These are phyloP conservation scores for Trichonephila inaurata DNA, from an alignment of 1,140 invertebrate genomes.

Conservation along the genomic window DNA sequence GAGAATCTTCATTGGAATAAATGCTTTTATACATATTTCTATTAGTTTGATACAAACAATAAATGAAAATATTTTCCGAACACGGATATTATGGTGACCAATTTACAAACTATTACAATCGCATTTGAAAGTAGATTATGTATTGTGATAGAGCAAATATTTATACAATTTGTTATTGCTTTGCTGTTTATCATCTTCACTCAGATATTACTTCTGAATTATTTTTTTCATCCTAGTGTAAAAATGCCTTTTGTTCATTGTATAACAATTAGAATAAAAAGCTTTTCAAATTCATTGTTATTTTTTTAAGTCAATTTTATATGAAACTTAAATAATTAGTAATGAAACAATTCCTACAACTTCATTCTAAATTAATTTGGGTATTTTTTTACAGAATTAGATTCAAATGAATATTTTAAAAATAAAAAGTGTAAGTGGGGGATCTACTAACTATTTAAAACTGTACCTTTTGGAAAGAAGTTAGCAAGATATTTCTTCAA, in stretches of 20 bases:
- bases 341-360: no score
- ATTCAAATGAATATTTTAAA: no score
- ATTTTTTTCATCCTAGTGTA: constrained; percentile 4
- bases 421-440: no score
- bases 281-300: not conserved
- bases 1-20: not conserved
- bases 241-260: not conserved
- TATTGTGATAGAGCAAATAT: no score
- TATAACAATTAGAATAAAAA: constrained; percentile 12
- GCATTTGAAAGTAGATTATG: no score
- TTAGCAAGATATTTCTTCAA: no score
- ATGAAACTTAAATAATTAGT: no score
- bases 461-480: no score
- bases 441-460: no score
- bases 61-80: not conserved
- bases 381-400: no score
- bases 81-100: not conserved
- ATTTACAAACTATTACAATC: not conserved
- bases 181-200: not conserved
- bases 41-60: not conserved
- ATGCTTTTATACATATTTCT: not conserved
- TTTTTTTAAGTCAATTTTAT: not conserved
- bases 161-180: not conserved
- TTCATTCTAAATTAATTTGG: no score
- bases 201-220: not conserved